These are phyloP conservation scores for Takifugu bimaculatus DNA, from an alignment of 2,113 vertebrate genomes.

Conservation along the genomic window DNA sequence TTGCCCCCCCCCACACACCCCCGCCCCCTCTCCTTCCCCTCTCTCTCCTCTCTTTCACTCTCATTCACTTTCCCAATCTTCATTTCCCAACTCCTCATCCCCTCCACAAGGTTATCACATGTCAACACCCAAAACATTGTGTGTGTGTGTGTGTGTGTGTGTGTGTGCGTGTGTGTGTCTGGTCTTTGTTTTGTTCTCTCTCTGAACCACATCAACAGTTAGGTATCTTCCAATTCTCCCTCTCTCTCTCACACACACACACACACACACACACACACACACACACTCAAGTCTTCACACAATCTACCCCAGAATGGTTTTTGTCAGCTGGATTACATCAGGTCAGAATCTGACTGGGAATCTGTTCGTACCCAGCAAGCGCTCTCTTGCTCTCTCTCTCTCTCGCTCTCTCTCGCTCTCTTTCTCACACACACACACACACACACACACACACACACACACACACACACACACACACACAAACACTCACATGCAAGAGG, in stretches of 20 bases:
- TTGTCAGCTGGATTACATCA: slow-evolving; percentile 57
- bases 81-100: slow-evolving; percentile 29
- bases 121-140: slow-evolving; percentile 25
- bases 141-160: slow-evolving; percentile 15
- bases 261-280: slow-evolving; percentile 13
- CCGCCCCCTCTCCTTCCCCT: background rate
- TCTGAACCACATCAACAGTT: slow-evolving; percentile 29
- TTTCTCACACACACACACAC: slow-evolving; percentile 13
- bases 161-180: slow-evolving; percentile 16
- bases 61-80: slow-evolving; percentile 63
- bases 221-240: slow-evolving; percentile 31
- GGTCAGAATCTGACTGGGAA: slow-evolving; percentile 46
- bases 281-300: slow-evolving; percentile 11
- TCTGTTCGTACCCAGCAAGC: slow-evolving; percentile 29
- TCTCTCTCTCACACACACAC: background rate
- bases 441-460: background rate
- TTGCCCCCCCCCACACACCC: slow-evolving; percentile 48
- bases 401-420: too few species aligned
- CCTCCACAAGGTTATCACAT: slow-evolving; percentile 54
- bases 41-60: slow-evolving; percentile 36
- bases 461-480: slow-evolving; percentile 13
- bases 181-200: slow-evolving; percentile 21
- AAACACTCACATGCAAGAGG: slow-evolving; percentile 16
- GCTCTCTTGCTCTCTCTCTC: background rate
- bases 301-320: slow-evolving; percentile 27